Evolutionary conservation across 2,888 invertebrate species (phyloP).

Genomic region (Dryadula phaetusa): DNA sequence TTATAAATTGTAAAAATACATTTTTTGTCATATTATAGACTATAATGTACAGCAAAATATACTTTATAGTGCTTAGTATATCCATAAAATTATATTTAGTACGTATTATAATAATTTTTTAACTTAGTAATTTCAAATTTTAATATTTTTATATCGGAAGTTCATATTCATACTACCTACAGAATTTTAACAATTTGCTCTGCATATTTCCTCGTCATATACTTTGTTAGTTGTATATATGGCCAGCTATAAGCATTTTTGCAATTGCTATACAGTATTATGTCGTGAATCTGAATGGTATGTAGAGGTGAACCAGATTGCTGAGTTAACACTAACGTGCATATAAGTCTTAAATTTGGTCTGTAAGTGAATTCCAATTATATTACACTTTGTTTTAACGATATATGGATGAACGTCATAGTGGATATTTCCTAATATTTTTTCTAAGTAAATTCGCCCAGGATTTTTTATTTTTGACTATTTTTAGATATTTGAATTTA

Average conservation of each 20-base stretch:
- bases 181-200: background rate
- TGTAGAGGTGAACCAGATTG: slow-evolving; percentile 35
- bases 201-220: background rate
- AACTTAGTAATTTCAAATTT: too few relatives aligned
- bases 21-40: too few relatives aligned
- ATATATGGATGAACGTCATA: background rate
- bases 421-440: too few relatives aligned
- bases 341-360: slow-evolving; percentile 20
- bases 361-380: slow-evolving; percentile 4
- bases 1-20: too few relatives aligned
- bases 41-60: too few relatives aligned
- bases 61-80: too few relatives aligned
- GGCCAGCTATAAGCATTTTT: slow-evolving; percentile 25
- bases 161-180: background rate
- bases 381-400: background rate
- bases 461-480: too few relatives aligned
- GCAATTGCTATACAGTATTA: slow-evolving; percentile 18
- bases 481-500: too few relatives aligned
- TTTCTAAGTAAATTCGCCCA: too few relatives aligned
- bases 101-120: too few relatives aligned
- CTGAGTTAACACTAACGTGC: slow-evolving; percentile 18
- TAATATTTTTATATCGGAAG: background rate
- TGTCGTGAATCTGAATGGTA: slow-evolving; percentile 34
- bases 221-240: background rate
- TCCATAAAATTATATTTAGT: too few relatives aligned